A percentile compares a stretch with the other conserved stretches of the same genome.
Conservation (phyloP, 2,888 invertebrate genomes). For the Notocelia uddmanniana region DNA sequence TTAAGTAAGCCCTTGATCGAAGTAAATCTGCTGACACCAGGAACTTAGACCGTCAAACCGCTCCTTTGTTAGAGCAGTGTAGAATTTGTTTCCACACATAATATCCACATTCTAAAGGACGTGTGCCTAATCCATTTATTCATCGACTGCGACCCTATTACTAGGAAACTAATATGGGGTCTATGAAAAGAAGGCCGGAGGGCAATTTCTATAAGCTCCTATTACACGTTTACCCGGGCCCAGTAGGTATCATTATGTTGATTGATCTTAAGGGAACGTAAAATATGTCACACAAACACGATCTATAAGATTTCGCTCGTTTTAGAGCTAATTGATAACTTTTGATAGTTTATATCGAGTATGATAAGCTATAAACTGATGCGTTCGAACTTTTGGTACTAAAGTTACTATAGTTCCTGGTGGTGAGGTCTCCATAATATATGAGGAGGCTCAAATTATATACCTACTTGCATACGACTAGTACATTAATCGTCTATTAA, state of each 20-base stretch:
- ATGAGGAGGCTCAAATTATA: too few species aligned
- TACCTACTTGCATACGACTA: too few species aligned
- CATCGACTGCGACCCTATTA: constrained; percentile 30
- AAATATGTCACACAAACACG: constrained; percentile 7
- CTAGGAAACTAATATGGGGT: constrained; percentile 36
- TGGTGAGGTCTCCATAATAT: too few species aligned
- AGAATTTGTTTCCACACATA: constrained; percentile 12
- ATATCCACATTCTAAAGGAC: constrained; percentile 13
- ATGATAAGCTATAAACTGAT: too few species aligned
- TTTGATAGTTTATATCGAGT: too few species aligned
- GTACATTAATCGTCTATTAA: too few species aligned
- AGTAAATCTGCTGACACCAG: neutral
- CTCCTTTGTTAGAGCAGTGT: constrained; percentile 7
- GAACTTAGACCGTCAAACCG: neutral
- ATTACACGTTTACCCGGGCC: constrained; percentile 30
- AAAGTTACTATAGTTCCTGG: too few species aligned
- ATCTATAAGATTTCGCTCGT: neutral
- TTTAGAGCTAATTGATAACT: too few species aligned
- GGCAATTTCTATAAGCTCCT: constrained; percentile 35
- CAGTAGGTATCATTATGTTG: constrained; percentile 22
- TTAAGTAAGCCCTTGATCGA: neutral
- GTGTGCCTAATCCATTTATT: constrained; percentile 35
- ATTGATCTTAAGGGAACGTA: constrained; percentile 14
- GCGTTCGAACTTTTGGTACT: too few species aligned
- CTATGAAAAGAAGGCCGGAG: constrained; percentile 38